Conservation (phyloP, 2,888 invertebrate genomes). For the Notodonta dromedarius region DNA sequence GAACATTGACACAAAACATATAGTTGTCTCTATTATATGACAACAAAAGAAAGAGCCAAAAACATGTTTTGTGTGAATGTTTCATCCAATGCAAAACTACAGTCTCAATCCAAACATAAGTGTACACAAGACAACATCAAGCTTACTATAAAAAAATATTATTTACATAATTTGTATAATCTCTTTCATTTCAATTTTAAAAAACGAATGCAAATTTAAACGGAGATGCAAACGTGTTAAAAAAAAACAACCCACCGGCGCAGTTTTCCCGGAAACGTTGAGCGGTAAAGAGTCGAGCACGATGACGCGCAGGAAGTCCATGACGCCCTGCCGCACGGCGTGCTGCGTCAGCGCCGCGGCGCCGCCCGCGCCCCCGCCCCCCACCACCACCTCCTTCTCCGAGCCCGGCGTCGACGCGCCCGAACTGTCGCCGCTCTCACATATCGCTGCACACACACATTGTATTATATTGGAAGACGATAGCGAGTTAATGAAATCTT, state of each 20-base stretch:
- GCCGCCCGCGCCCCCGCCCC: constrained; percentile 70
- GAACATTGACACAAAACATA: too few relatives aligned
- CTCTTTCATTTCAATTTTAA: too few relatives aligned
- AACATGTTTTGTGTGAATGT: too few relatives aligned
- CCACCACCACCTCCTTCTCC: constrained; percentile 81
- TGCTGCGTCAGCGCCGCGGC: constrained; percentile 87
- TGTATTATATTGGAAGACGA: too few relatives aligned
- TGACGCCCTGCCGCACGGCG: constrained; percentile 94
- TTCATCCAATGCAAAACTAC: background rate
- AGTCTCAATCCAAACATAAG: constrained; percentile 17
- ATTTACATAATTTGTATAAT: background rate
- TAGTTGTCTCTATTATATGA: too few relatives aligned
- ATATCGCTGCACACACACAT: constrained; percentile 54
- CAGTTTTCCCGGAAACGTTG: constrained; percentile 90
- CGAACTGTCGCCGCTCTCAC: constrained; percentile 89
- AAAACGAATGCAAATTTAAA: too few relatives aligned
- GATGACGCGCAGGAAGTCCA: constrained; percentile 97
- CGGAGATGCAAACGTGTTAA: too few relatives aligned
- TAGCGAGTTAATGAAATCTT: too few relatives aligned
- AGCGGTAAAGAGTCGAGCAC: constrained; percentile 97
- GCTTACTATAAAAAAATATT: background rate
- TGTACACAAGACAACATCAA: background rate
- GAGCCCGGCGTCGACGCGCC: constrained; percentile 91
- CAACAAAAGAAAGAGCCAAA: too few relatives aligned
- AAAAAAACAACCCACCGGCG: constrained; percentile 81